Evolutionary conservation across 2,113 vertebrate genomes (phyloP).

Genomic region (Mirza zaza): DNA sequence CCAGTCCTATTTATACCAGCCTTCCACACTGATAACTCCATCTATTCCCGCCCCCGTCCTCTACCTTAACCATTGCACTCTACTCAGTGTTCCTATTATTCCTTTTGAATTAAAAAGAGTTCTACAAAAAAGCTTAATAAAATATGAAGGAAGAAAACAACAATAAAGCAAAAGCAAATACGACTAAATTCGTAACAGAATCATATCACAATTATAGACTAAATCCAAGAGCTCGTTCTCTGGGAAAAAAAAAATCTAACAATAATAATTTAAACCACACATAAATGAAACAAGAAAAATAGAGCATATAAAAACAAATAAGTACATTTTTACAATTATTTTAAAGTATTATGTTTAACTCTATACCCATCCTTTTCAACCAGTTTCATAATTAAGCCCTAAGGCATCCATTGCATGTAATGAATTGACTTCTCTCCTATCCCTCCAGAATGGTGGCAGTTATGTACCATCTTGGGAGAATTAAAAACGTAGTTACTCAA

Average conservation of each 20-base stretch:
- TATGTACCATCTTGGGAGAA: neutral
- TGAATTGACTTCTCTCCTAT: neutral
- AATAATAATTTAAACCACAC: neutral
- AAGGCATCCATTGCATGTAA: neutral
- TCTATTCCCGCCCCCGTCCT: neutral
- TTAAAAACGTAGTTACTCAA: neutral
- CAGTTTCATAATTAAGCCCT: neutral
- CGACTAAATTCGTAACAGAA: slow-evolving; percentile 11
- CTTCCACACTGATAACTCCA: neutral
- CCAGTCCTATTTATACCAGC: neutral
- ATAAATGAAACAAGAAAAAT: neutral
- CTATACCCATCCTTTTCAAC: neutral
- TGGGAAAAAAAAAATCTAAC: neutral
- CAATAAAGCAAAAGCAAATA: slow-evolving; percentile 38
- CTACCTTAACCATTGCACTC: neutral
- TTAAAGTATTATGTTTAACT: neutral
- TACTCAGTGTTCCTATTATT: neutral
- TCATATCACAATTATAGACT: slow-evolving; percentile 45
- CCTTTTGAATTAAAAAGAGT: neutral
- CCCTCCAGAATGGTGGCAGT: neutral
- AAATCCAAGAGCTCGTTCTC: slow-evolving; percentile 23
- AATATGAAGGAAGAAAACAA: slow-evolving; percentile 39
- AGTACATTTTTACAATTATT: neutral
- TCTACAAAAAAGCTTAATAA: slow-evolving; percentile 12
- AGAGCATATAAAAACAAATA: neutral